These are phyloP conservation scores for Patella depressa DNA, from an alignment of 2,888 invertebrate genomes.

Conservation along the genomic window DNA sequence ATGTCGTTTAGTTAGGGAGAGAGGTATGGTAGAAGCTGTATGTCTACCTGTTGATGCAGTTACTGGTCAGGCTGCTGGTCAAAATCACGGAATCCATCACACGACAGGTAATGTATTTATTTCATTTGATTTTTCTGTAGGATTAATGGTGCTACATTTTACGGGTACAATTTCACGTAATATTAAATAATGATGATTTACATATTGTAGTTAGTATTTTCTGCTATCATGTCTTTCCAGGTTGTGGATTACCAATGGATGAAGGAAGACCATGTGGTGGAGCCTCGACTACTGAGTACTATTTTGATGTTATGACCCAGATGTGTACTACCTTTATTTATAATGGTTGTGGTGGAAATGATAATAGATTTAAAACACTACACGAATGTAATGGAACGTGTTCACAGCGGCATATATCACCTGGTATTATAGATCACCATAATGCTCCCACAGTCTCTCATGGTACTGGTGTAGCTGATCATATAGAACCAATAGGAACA, in stretches of 20 bases:
- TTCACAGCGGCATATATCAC: not conserved
- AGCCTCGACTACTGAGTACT: not conserved
- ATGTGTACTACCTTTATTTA: not conserved
- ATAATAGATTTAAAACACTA: not conserved
- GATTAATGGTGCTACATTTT: too few species aligned
- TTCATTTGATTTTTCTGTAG: too few species aligned
- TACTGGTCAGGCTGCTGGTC: not conserved
- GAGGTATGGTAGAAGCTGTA: not conserved
- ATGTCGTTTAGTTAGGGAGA: not conserved
- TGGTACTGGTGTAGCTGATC: not conserved
- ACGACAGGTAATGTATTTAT: too few species aligned
- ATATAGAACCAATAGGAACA: constrained; percentile 6
- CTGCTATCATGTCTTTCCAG: not conserved
- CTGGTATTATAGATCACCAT: constrained; percentile 4
- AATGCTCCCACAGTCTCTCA: not conserved
- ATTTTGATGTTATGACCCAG: not conserved
- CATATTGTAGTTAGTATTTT: too few species aligned
- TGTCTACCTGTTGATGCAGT: not conserved
- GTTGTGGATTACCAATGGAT: not conserved
- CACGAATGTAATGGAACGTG: not conserved
- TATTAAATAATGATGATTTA: too few species aligned
- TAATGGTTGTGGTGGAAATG: constrained; percentile 1
- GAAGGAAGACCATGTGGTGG: not conserved
- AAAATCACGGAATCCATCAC: not conserved
- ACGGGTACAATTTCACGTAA: too few species aligned